Evolutionary conservation across 2,113 vertebrate species (phyloP).

Genomic region (Calypte anna): DNA sequence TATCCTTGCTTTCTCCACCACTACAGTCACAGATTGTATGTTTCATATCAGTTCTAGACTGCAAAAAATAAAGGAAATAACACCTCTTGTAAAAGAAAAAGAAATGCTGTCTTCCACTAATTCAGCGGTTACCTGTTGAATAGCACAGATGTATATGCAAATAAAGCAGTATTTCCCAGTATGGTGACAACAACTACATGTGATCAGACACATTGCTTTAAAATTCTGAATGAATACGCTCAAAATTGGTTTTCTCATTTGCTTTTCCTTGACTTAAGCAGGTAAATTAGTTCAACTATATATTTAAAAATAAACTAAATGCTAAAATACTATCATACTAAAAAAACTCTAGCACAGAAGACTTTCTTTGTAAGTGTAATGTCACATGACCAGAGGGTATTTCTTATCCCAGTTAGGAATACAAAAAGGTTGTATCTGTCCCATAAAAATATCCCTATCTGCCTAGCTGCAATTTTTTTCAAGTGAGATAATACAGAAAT

Average conservation of each 20-base stretch:
- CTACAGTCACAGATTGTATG: background rate
- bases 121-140: background rate
- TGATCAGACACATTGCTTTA: background rate
- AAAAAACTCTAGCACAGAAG: background rate
- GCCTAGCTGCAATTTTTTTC: background rate
- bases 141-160: background rate
- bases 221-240: background rate
- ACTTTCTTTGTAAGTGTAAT: background rate
- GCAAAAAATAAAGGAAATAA: background rate
- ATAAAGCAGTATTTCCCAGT: accelerated
- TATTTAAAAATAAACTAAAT: background rate
- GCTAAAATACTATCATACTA: background rate
- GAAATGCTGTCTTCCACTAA: background rate
- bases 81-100: background rate
- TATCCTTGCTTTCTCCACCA: background rate
- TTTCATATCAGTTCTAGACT: background rate
- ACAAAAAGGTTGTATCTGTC: background rate
- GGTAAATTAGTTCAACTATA: background rate
- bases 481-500: background rate
- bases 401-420: background rate
- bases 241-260: background rate
- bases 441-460: background rate
- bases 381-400: background rate
- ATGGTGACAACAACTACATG: accelerated
- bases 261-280: background rate